Evolutionary conservation across 2,888 invertebrate species (phyloP), one percentile per base, ranked within the genome.

Genomic region (Mythimna loreyi): DNA sequence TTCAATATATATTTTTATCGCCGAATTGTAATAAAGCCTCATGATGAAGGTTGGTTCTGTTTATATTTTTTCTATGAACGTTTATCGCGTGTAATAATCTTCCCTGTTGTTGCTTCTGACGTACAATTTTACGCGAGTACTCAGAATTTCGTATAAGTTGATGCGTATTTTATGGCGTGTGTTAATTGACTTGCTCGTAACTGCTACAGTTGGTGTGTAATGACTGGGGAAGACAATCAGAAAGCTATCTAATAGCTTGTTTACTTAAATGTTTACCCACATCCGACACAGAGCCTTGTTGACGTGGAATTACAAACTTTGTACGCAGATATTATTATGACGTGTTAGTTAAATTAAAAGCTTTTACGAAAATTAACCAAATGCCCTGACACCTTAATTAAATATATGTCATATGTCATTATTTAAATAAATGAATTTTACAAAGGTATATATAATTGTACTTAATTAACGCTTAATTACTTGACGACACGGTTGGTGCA

Each of bases 1-100:
- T 88, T 86, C 85, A 87, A 86, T 89, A 86, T 83, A 75, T 83
- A 83, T 82, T 90, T 75, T 91, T 91, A 92, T 91, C 89, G 80
- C 78, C 81, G 68, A 86, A 86, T 57, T 84, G 85, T 86, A 87
- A 89, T 88, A 87, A 88, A 88, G 83, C 84, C 73, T 58, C 63
- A 78, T 64, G 80, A 78, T 67, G 80, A 80, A 80, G 77, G 67
- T 60, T 65, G 72, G 72, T 72, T 78, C 75, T 80, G 78, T 84
- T 82, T 81, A 80, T 69, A 78, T 55, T 68, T 74, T 77, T 77
- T 66, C 69, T 67, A 72, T 64, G 67, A 67, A 67, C 49, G 52
- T 82, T 77, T 75, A 78, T 72, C 64, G 64, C 62, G 9, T 61
- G 76, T 75, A 84, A 87, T 90, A 86, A 87, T 88, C 77, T 78